phyloP scores from a whole-genome alignment of 2,113 vertebrate species.

The Xiphias gladius region DNA sequence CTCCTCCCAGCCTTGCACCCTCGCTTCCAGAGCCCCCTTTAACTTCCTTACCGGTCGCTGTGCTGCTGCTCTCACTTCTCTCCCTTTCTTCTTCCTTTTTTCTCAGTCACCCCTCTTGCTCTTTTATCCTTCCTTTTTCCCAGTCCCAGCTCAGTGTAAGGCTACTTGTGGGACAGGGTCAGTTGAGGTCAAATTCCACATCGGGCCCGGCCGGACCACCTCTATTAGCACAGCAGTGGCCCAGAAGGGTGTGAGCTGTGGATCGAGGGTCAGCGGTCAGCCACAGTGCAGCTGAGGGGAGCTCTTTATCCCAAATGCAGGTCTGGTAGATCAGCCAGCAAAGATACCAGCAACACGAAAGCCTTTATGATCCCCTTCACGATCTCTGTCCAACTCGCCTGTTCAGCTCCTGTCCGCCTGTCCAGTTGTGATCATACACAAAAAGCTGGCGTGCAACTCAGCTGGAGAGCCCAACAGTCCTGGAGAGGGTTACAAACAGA shows the following conservation, averaged over 20 bases:
- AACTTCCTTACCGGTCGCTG: slow-evolving; percentile 76
- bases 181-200: slow-evolving; percentile 82
- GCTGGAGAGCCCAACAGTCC: slow-evolving; percentile 28
- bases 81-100: slow-evolving; percentile 59
- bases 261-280: slow-evolving; percentile 57
- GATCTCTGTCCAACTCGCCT: slow-evolving; percentile 3
- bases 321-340: slow-evolving; percentile 19
- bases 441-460: slow-evolving; percentile 23
- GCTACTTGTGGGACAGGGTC: slow-evolving; percentile 73
- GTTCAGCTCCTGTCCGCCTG: slow-evolving; percentile 15
- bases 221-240: slow-evolving; percentile 58
- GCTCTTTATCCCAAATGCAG: slow-evolving; percentile 45
- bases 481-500: slow-evolving; percentile 47
- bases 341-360: slow-evolving; percentile 13
- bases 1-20: slow-evolving; percentile 21
- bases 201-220: slow-evolving; percentile 63
- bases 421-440: slow-evolving; percentile 47
- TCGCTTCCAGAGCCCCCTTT: slow-evolving; percentile 47
- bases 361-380: slow-evolving; percentile 38
- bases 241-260: slow-evolving; percentile 55
- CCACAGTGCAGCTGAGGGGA: slow-evolving; percentile 35
- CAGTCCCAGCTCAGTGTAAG: slow-evolving; percentile 71
- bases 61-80: slow-evolving; percentile 63
- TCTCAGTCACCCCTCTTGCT: slow-evolving; percentile 33
- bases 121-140: slow-evolving; percentile 66